Evolutionary conservation across 2,113 vertebrate genomes (phyloP), one percentile per base, ranked within the genome.

Genomic region (Brachionichthys hirsutus): DNA sequence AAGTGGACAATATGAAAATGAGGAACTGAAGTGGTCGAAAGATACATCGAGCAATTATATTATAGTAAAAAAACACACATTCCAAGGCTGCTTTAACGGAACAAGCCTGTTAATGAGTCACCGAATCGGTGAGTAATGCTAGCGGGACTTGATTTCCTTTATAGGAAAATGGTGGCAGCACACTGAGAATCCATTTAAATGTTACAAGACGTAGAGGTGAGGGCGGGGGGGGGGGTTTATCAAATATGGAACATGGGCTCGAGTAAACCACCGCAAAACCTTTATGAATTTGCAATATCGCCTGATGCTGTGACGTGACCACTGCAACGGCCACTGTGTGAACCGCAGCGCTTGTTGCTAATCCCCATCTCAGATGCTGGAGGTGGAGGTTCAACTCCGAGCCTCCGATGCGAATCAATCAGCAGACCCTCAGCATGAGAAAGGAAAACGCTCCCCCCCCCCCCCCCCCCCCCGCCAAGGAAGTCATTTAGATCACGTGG

Each of bases 311-410:
- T 6, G 1, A 45, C 49, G 53, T 43, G 43, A 47, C 36, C 0
- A 24, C 19, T 36, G 34, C 17, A 53, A 65, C 17, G n/a, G 18
- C 58, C 38, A 45, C 8, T 22, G 47, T 67, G 54, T 56, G 52
- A 66, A 74, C 46, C 65, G 50, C 43, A 49, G 50, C 45, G 70
- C 65, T 47, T 51, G 54, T 62, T 62, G 51, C 75, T 30, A 65
- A 20, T 64, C 55, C 61, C 34, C 48, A 4, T 69, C 73, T 45
- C 68, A 50, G 40, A 61, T 40, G 61, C 55, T 52, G 57, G 48
- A 22, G 41, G 42, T 19, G 51, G 51, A 18, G 65, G 46, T 38
- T 62, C 20, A 49, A 46, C 54, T 65, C 34, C 50, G 42, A 35
- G 35, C 46, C 40, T 52, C 50, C 20, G 12, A 2, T 22, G 54